phyloP scores from a whole-genome alignment of 1,140 invertebrate genomes.

The Centruroides vittatus region DNA sequence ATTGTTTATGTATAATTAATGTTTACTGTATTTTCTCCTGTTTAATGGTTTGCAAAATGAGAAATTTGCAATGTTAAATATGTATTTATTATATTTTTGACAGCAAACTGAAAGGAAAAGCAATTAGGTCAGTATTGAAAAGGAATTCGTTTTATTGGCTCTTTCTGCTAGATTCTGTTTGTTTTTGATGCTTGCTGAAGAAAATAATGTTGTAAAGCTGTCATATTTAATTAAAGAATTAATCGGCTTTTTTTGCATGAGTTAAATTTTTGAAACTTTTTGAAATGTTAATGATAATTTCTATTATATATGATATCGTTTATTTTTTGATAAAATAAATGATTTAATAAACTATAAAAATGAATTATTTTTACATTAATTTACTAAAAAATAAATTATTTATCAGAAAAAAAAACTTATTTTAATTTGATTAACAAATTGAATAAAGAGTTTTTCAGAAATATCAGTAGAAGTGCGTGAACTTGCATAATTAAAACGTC shows the following conservation, averaged over 20 bases:
- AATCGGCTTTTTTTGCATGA: background rate
- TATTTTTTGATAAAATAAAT: background rate
- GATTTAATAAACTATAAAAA: no score
- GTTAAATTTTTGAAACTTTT: background rate
- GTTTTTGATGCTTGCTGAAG: constrained; percentile 13
- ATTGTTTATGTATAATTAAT: no score
- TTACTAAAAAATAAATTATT: no score
- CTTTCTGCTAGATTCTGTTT: constrained; percentile 8
- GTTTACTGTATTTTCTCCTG: no score
- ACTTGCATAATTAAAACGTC: no score
- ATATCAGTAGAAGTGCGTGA: no score
- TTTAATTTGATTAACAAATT: no score
- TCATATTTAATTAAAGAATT: background rate
- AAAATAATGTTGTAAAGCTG: background rate
- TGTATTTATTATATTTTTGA: constrained; percentile 10
- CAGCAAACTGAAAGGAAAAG: constrained; percentile 64
- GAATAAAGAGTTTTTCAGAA: no score
- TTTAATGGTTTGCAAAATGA: background rate
- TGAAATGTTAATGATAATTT: background rate
- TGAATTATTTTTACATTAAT: no score
- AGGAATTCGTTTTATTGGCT: background rate
- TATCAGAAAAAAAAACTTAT: no score
- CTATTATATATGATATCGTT: constrained; percentile 4
- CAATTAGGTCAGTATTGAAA: constrained; percentile 51
- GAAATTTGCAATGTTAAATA: background rate